Percentiles rank a stretch among this genome's conserved stretches.
phyloP scores from a whole-genome alignment of 2,113 vertebrate species.

The Globicephala melas region DNA sequence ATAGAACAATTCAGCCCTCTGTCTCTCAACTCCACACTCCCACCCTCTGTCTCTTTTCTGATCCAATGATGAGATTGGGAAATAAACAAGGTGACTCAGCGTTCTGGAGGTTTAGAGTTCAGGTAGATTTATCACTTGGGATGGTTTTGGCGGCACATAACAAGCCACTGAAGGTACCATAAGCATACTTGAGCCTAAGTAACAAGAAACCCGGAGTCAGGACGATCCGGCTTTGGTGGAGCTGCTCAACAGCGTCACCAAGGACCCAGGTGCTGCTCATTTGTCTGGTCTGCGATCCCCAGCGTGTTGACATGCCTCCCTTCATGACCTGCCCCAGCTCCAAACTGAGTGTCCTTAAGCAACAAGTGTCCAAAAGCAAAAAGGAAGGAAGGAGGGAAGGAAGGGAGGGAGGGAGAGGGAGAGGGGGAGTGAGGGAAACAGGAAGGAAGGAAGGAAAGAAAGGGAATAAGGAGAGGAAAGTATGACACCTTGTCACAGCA shows the following conservation, averaged over 20 bases:
- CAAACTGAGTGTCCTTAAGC: neutral
- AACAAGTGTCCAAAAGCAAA: neutral
- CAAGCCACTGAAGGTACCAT: neutral
- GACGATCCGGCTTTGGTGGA: rapidly evolving
- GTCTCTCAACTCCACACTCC: neutral
- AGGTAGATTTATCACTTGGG: neutral
- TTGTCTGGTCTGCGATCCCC: neutral
- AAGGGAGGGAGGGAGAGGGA: neutral
- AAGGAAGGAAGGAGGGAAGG: neutral
- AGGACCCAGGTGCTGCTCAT: neutral
- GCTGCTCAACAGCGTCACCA: neutral
- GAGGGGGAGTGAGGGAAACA: neutral
- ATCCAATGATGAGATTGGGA: neutral
- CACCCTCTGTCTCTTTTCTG: neutral
- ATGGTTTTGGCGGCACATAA: neutral
- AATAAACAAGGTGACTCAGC: neutral
- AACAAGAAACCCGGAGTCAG: neutral
- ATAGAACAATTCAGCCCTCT: neutral
- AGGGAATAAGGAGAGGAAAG: neutral
- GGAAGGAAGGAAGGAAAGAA: neutral
- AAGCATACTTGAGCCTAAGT: neutral
- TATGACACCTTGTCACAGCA: neutral
- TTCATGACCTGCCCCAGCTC: neutral
- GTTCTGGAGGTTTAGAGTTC: neutral
- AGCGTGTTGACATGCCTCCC: neutral